Evolutionary conservation across 2,113 vertebrate species (phyloP).

Genomic region (Arizona elegans): DNA sequence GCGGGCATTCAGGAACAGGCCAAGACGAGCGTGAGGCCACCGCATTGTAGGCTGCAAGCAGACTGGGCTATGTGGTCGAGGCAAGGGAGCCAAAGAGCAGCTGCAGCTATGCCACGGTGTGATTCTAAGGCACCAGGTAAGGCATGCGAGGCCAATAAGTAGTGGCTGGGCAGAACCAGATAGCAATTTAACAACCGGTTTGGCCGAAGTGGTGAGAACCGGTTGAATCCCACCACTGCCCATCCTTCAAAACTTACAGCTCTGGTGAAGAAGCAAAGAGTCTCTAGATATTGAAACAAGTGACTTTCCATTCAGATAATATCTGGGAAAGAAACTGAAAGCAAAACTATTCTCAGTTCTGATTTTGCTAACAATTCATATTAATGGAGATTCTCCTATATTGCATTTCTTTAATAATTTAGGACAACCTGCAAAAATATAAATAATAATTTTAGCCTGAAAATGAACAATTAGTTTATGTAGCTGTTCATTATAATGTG

Average conservation of each 20-base stretch:
- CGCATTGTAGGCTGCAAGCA: too few relatives aligned
- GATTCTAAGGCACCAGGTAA: too few relatives aligned
- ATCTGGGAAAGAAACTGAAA: background rate
- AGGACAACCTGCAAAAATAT: background rate
- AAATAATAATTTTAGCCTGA: background rate
- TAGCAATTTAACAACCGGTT: too few relatives aligned
- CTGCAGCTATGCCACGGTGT: too few relatives aligned
- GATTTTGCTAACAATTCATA: background rate
- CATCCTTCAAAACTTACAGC: background rate
- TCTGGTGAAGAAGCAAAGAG: background rate
- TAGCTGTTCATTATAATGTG: background rate
- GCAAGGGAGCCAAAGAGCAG: too few relatives aligned
- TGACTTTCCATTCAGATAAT: background rate
- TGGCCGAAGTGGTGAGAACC: too few relatives aligned
- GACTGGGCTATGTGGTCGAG: too few relatives aligned
- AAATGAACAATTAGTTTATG: background rate
- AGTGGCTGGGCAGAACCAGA: too few relatives aligned
- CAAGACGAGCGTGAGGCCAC: too few relatives aligned
- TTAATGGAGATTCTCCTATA: background rate
- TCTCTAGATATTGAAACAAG: background rate
- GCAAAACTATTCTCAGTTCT: background rate
- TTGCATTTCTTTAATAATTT: background rate
- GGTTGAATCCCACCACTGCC: too few relatives aligned
- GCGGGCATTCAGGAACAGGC: too few relatives aligned
- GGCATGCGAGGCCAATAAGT: too few relatives aligned